Base-by-base conservation (phyloP, 2,797 vertebrate species). In the Pyrrhura leucotis region DNA sequence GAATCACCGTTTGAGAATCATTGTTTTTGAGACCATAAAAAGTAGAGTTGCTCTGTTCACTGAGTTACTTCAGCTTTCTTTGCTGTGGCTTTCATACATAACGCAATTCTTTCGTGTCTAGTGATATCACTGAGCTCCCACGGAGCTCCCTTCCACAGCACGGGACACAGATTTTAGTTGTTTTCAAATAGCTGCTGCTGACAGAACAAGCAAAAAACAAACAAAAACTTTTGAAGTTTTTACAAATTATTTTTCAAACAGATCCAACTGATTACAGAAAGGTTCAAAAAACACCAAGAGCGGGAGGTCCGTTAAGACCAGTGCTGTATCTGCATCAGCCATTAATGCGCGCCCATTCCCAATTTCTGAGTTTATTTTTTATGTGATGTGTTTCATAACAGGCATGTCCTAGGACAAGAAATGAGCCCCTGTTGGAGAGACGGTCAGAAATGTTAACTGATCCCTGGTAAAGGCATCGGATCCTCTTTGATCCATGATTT, bases 391-490 rank as follows among this genome's bases (percentile, higher is more conserved):
- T 56, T 89, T 71, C 28, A 1, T 3, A 53, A 14, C 22, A n/a
- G 5, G 31, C 31, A 26, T 14, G 7, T 12, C 62, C 16, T 44
- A n/a, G 16, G n/a, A 91, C 37, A 35, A 79, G 66, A 76, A 93
- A 45, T 0, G 6, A 71, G 18, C 9, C 5, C 16, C 3, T 56
- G 3, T 1, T 40, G 29, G 29, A 39, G 16, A 29, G 22, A 59
- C 9, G 8, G 15, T 48, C 61, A 81, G 53, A 87, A 86, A 47
- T 19, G 17, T 40, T 39, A 12, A 15, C 15, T 59, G 33, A 84
- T 56, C 20, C 26, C 51, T 31, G 28, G 9, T 35, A 65, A 54
- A 72, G 23, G 31, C 21, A 12, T 14, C 5, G 1, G 28, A 66
- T 40, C 26, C 8, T 63, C 33, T 56, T 44, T 21, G 19, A 50